Evolutionary conservation across 2,113 vertebrate species (phyloP), one percentile per base, ranked within the genome.

Genomic region (Prunella fulvescens): DNA sequence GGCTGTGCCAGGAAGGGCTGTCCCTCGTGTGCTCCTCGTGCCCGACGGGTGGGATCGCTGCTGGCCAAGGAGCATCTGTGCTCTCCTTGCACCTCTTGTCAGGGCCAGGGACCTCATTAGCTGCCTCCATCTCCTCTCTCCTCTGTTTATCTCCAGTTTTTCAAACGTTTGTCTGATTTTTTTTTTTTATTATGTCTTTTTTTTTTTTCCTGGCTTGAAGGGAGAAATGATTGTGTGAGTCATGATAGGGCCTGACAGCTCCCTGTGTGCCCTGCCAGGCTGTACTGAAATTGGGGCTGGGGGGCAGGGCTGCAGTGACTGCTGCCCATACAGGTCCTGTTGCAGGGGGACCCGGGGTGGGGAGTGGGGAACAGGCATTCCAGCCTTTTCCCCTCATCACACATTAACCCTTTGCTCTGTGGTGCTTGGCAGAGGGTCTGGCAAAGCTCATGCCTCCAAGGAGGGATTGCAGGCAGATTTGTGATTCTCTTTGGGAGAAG

Each of bases 191-290:
- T 70, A 45, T 62, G 54, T 29, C 10, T 35, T 25, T 60, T 73
- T 58, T 61, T 57, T 66, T 69, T 18, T 33, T 44, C 10, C 64
- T 73, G 77, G 13, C 92, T 89, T 28, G 47, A 80, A 93, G 92
- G 83, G 57, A 87, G 72, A 67, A 61, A 53, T 95, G 92, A 76
- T 50, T 48, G 60, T 4, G 2, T 77, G 93, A 96, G 79, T 88
- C 71, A 37, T 62, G 70, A 92, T 88, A 77, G 74, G 71, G 39
- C 45, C 76, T 91, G 93, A 93, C 92, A 94, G 70, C 56, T 94
- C 81, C 37, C 57, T 79, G 50, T 3, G 0, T 12, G 19, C 70
- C 47, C 66, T 3, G 64, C 77, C 65, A 39, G 81, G 58, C 44
- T 65, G n/a, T 61, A 4, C 66, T 0, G 0, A 64, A 73, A 51